Conservation (phyloP, 1,140 invertebrate species). For the Calliopsis andreniformis region DNA sequence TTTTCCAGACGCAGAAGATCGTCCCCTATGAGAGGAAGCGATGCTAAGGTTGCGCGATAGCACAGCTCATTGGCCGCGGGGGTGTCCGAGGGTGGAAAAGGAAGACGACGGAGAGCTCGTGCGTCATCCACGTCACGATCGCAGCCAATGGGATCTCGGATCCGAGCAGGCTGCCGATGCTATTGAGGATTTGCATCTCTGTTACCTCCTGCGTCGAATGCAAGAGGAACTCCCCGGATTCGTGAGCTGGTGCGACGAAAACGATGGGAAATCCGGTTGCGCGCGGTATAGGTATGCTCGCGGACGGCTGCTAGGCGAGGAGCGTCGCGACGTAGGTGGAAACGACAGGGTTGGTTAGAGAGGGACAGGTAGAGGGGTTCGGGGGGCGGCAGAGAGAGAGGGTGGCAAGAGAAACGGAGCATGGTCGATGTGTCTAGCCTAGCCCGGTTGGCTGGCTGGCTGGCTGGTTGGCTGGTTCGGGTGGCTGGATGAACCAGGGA, state of each 20-base stretch:
- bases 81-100: not conserved
- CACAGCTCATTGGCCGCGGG: conserved; percentile 13
- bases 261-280: conserved; percentile 66
- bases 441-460: conserved; percentile 67
- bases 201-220: conserved; percentile 44
- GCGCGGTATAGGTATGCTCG: conserved; percentile 51
- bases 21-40: not conserved
- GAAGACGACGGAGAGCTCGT: conserved; percentile 37
- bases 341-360: not conserved
- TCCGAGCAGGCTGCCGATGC: conserved; percentile 52
- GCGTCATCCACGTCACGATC: conserved; percentile 64
- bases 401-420: conserved; percentile 61
- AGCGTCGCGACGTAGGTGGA: conserved; percentile 33
- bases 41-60: conserved; percentile 26
- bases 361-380: not conserved
- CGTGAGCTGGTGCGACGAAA: conserved; percentile 55
- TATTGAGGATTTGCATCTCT: conserved; percentile 68
- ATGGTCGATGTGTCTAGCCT: conserved; percentile 72
- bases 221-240: conserved; percentile 49
- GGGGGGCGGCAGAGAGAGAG: conserved; percentile 18
- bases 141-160: conserved; percentile 64
- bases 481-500: conserved; percentile 69
- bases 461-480: conserved; percentile 63
- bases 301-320: conserved; percentile 43
- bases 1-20: too few species aligned